These are phyloP conservation scores for Ophiodon elongatus DNA, from an alignment of 2,113 vertebrate genomes.

Conservation along the genomic window DNA sequence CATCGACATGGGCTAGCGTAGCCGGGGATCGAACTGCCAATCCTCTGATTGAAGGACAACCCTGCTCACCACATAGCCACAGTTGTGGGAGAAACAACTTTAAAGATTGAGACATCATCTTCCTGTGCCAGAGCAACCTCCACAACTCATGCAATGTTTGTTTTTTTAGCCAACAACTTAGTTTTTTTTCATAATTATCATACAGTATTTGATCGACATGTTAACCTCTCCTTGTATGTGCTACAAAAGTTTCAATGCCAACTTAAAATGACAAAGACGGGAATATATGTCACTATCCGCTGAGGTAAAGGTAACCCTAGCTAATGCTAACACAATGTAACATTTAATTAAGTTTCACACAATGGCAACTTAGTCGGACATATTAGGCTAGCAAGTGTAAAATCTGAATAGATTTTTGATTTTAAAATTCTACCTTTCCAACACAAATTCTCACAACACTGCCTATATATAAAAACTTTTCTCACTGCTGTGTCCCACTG, in stretches of 20 bases:
- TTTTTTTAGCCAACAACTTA: background rate
- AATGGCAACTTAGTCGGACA: background rate
- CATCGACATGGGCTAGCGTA: no score
- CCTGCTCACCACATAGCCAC: no score
- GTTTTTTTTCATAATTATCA: background rate
- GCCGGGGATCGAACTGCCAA: no score
- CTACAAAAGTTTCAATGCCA: background rate
- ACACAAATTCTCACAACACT: slow-evolving; percentile 25
- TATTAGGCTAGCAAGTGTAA: background rate
- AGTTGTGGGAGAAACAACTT: no score
- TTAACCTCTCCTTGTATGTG: background rate
- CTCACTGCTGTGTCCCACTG: slow-evolving; percentile 3
- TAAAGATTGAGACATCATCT: background rate
- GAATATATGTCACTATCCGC: background rate
- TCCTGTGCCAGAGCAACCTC: background rate
- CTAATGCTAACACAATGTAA: background rate
- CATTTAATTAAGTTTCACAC: background rate
- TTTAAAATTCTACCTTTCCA: background rate
- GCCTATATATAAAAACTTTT: background rate
- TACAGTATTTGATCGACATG: background rate
- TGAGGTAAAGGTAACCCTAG: background rate
- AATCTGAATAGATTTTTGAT: background rate
- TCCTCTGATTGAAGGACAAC: no score
- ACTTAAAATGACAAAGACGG: background rate
- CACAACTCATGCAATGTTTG: background rate